phyloP scores from a whole-genome alignment of 2,888 invertebrate species.

The Leptura quadrifasciata region DNA sequence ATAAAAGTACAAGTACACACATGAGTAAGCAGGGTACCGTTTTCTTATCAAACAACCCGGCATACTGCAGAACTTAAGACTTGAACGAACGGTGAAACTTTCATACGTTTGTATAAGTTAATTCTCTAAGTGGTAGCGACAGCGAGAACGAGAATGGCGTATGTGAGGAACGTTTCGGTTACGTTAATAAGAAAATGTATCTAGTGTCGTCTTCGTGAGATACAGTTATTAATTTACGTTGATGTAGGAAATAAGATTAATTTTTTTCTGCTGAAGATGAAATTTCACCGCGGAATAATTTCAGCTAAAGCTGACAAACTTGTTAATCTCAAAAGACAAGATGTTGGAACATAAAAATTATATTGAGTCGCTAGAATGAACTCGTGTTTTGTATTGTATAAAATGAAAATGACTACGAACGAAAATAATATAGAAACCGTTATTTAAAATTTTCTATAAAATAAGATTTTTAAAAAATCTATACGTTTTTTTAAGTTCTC shows the following conservation, averaged over 20 bases:
- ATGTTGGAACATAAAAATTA: too few relatives aligned
- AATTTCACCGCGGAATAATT: conserved; percentile 3
- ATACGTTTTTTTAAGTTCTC: too few relatives aligned
- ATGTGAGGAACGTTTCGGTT: background rate
- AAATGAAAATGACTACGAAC: background rate
- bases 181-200: conserved; percentile 12
- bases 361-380: too few relatives aligned
- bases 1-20: conserved; percentile 35
- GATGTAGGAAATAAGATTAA: conserved; percentile 2
- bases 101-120: conserved; percentile 22
- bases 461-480: too few relatives aligned
- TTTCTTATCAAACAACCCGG: conserved; percentile 24
- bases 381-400: background rate
- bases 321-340: too few relatives aligned
- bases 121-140: conserved; percentile 22
- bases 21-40: conserved; percentile 18
- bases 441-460: too few relatives aligned
- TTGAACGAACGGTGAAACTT: conserved; percentile 26
- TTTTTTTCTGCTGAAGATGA: conserved; percentile 9
- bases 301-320: background rate
- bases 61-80: background rate
- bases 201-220: background rate
- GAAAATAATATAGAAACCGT: too few relatives aligned
- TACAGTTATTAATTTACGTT: conserved; percentile 23
- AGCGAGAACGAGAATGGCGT: background rate